Percentiles rank a stretch among this genome's conserved stretches.
These are phyloP conservation scores for Pogonomyrmex californicus DNA, from an alignment of 1,140 invertebrate genomes.

Conservation along the genomic window DNA sequence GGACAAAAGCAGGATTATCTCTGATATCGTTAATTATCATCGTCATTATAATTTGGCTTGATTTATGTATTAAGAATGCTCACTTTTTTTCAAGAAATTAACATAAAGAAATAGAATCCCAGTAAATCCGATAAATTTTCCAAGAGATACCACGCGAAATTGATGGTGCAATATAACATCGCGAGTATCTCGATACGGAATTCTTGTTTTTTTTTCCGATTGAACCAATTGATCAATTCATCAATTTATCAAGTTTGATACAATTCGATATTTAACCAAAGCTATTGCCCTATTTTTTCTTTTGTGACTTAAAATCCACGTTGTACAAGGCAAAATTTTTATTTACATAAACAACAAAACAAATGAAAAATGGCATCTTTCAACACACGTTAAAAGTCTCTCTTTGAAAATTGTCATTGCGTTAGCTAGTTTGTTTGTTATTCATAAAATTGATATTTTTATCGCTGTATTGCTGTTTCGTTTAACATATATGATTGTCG, in stretches of 20 bases:
- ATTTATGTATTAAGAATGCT: neutral
- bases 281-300: neutral
- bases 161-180: slow-evolving; percentile 78
- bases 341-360: slow-evolving; percentile 10
- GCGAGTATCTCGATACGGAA: neutral
- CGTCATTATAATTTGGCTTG: neutral
- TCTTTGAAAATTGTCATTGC: neutral
- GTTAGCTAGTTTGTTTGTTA: slow-evolving; percentile 15
- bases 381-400: neutral
- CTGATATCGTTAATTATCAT: neutral
- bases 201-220: too few relatives aligned
- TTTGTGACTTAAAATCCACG: neutral
- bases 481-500: neutral
- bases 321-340: neutral
- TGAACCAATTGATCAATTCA: too few relatives aligned
- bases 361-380: slow-evolving; percentile 22
- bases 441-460: neutral
- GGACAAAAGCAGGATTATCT: slow-evolving; percentile 36
- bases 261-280: neutral
- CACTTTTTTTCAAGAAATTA: slow-evolving; percentile 77
- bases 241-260: neutral
- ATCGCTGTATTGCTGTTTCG: neutral
- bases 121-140: slow-evolving; percentile 79
- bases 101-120: slow-evolving; percentile 79
- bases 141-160: slow-evolving; percentile 79